A percentile compares a stretch with the other conserved stretches of the same genome.
Conservation (phyloP, 2,113 vertebrate species). For the Pantherophis guttatus region DNA sequence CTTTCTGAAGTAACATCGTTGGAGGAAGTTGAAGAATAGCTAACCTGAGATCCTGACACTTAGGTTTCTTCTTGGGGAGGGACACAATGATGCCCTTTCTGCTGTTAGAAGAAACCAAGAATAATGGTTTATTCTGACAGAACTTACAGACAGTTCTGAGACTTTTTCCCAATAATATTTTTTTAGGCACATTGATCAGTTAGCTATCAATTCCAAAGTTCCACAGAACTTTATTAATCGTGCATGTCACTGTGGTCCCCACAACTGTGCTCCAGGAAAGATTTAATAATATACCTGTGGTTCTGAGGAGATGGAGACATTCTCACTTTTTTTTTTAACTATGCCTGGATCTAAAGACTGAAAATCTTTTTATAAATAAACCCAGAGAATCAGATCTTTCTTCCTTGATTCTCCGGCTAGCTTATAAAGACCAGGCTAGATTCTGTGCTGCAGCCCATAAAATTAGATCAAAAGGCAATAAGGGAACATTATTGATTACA, state of each 20-base stretch:
- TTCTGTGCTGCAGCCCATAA: not conserved
- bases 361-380: not conserved
- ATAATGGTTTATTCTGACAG: not conserved
- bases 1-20: not conserved
- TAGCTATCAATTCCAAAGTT: not conserved
- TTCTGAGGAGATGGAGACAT: not conserved
- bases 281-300: not conserved
- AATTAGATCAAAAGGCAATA: not conserved
- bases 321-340: not conserved
- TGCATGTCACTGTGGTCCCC: not conserved
- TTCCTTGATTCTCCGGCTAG: not conserved
- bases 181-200: not conserved
- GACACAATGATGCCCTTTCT: not conserved
- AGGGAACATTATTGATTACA: not conserved
- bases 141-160: not conserved
- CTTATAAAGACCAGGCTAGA: not conserved
- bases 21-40: not conserved
- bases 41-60: not conserved
- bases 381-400: not conserved
- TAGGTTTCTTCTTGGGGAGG: not conserved
- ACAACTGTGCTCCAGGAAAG: not conserved
- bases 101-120: not conserved
- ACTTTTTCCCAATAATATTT: not conserved
- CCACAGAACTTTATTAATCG: not conserved
- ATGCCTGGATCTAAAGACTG: not conserved